A percentile compares a stretch with the other conserved stretches of the same genome.
These are phyloP conservation scores for Manis javanica DNA, from an alignment of 2,797 vertebrate genomes.

Conservation along the genomic window DNA sequence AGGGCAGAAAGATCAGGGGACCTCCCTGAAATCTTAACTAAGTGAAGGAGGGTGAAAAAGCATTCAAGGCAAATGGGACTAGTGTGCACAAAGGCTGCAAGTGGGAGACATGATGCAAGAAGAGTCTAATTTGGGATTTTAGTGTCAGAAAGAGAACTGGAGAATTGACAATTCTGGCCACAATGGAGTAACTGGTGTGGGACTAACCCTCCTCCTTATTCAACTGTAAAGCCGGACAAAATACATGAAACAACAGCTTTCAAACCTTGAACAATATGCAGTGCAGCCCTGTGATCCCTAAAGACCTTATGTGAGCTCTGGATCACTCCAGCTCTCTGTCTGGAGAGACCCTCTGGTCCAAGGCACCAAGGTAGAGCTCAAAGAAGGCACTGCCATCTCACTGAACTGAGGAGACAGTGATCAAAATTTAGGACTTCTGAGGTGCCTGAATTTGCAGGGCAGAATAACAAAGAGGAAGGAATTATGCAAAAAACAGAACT, in stretches of 20 bases:
- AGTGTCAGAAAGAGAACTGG: not conserved
- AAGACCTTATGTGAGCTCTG: not conserved
- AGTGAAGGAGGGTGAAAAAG: not conserved
- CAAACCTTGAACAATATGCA: not conserved
- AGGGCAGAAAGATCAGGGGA: not conserved
- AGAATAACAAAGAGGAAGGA: not conserved
- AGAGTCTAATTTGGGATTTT: not conserved
- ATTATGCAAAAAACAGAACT: not conserved
- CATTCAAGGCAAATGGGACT: not conserved
- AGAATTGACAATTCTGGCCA: not conserved
- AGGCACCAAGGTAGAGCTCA: not conserved
- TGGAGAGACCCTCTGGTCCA: not conserved
- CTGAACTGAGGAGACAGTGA: not conserved
- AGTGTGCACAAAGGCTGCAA: no score
- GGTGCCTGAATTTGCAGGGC: not conserved
- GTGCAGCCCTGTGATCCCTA: not conserved
- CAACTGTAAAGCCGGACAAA: not conserved
- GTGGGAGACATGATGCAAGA: not conserved
- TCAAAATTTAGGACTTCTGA: not conserved
- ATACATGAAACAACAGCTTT: not conserved
- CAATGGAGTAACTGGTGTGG: not conserved
- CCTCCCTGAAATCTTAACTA: not conserved
- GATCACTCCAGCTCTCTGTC: not conserved
- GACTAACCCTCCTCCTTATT: not conserved
- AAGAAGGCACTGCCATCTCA: not conserved